Evolutionary conservation across 2,888 invertebrate genomes (phyloP).

Genomic region (Boloria euphrosyne): DNA sequence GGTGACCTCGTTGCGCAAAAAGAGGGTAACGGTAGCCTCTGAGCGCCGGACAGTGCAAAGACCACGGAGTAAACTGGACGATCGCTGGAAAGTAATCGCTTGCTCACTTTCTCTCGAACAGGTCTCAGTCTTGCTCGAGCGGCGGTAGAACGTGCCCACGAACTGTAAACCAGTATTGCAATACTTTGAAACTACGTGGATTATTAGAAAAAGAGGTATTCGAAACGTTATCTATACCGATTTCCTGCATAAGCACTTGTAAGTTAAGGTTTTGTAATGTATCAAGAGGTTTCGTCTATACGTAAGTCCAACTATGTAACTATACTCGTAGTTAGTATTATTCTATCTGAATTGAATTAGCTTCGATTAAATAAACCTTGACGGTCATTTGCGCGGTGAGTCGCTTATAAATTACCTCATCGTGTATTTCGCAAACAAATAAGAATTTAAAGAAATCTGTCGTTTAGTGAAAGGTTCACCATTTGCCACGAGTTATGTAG

Average conservation of each 20-base stretch:
- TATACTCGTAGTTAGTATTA: background rate
- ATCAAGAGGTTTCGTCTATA: constrained; percentile 33
- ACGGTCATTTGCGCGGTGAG: background rate
- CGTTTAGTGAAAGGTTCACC: constrained; percentile 67
- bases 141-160: constrained; percentile 50
- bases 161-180: constrained; percentile 16
- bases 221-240: constrained; percentile 33
- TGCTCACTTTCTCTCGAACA: constrained; percentile 76
- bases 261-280: constrained; percentile 47
- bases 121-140: constrained; percentile 49
- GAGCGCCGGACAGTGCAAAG: constrained; percentile 47
- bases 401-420: background rate
- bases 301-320: constrained; percentile 22
- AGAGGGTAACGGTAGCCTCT: constrained; percentile 68
- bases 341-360: background rate
- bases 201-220: constrained; percentile 33
- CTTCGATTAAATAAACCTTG: constrained; percentile 2
- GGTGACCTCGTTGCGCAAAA: constrained; percentile 69
- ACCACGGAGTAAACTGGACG: constrained; percentile 52
- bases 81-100: constrained; percentile 72
- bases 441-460: constrained; percentile 41
- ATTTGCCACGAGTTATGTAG: constrained; percentile 61
- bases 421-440: constrained; percentile 26
- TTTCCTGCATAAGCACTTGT: constrained; percentile 44
- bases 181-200: constrained; percentile 27